Conservation (phyloP, 2,113 vertebrate genomes). For the Colius striatus region DNA sequence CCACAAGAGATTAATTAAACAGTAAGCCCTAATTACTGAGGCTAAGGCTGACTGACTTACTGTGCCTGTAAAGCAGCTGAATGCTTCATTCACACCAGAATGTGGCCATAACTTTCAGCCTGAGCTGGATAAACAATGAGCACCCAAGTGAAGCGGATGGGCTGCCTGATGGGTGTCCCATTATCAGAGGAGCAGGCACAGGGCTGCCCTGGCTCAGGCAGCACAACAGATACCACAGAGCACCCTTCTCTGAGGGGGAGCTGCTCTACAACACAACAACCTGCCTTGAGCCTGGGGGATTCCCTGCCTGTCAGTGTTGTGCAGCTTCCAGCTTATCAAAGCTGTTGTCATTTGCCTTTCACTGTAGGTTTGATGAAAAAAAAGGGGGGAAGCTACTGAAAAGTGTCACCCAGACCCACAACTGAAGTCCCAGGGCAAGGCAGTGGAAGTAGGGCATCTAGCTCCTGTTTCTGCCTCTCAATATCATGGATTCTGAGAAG, state of each 20-base stretch:
- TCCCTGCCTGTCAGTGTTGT: not conserved
- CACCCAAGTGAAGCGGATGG: not conserved
- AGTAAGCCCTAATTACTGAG: conserved; percentile 51
- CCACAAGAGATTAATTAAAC: conserved; percentile 68
- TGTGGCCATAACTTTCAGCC: conserved; percentile 49
- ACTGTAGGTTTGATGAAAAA: not conserved
- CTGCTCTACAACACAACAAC: not conserved
- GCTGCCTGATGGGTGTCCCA: not conserved
- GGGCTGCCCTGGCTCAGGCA: too few relatives aligned
- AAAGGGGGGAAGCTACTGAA: not conserved
- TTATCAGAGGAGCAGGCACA: not conserved
- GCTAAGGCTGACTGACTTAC: conserved; percentile 62
- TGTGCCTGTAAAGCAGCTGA: conserved; percentile 51
- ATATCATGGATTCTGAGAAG: not conserved
- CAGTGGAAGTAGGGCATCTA: conserved; percentile 36
- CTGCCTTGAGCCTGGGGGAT: not conserved
- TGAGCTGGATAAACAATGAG: conserved; percentile 58
- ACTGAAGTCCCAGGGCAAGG: not conserved
- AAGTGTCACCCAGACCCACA: not conserved
- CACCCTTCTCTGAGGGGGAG: not conserved
- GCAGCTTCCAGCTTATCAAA: not conserved
- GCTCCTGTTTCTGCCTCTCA: not conserved
- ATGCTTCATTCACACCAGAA: conserved; percentile 31
- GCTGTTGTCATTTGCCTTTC: not conserved
- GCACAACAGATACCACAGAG: not conserved